These are phyloP conservation scores for Salvelinus fontinalis DNA, from an alignment of 2,113 vertebrate genomes.

Conservation along the genomic window DNA sequence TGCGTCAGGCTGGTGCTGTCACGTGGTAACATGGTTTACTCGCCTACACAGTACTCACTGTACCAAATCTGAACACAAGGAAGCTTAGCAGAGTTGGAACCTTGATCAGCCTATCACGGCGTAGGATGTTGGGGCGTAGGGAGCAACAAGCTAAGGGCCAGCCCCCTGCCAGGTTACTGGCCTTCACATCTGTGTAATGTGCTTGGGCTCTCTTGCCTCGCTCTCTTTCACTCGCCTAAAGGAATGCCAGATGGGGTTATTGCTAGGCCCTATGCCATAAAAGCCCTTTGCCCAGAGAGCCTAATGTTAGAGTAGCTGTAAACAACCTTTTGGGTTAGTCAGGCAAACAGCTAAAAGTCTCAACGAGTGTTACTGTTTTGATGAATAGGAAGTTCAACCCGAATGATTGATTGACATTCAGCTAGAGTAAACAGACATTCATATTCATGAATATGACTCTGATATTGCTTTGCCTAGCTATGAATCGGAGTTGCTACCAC, in stretches of 20 bases:
- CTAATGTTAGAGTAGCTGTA: slow-evolving; percentile 4
- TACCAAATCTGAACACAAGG: neutral
- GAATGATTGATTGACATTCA: neutral
- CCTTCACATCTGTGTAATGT: slow-evolving; percentile 41
- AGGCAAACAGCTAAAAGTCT: slow-evolving; percentile 8
- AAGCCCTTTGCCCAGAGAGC: slow-evolving; percentile 2
- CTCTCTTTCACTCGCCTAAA: slow-evolving; percentile 16
- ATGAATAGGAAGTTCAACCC: slow-evolving; percentile 6
- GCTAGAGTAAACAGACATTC: slow-evolving; percentile 22
- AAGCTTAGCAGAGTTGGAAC: slow-evolving; percentile 5
- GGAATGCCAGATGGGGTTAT: slow-evolving; percentile 39
- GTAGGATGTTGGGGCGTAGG: slow-evolving; percentile 36
- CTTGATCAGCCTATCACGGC: slow-evolving; percentile 45
- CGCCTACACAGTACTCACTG: neutral
- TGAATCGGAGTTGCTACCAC: neutral
- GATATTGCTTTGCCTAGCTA: slow-evolving; percentile 11
- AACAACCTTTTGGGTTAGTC: slow-evolving; percentile 37
- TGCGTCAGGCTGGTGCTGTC: neutral
- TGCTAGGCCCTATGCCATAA: slow-evolving; percentile 34
- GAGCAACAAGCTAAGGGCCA: slow-evolving; percentile 17
- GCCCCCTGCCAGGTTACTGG: slow-evolving; percentile 20
- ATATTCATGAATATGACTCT: slow-evolving; percentile 7
- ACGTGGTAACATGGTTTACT: neutral
- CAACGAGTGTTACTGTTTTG: slow-evolving; percentile 21
- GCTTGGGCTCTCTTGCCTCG: slow-evolving; percentile 3